A percentile compares a stretch with the other conserved stretches of the same genome.
These are phyloP conservation scores for Junonia oenone DNA, from an alignment of 2,888 invertebrate genomes.

Conservation along the genomic window DNA sequence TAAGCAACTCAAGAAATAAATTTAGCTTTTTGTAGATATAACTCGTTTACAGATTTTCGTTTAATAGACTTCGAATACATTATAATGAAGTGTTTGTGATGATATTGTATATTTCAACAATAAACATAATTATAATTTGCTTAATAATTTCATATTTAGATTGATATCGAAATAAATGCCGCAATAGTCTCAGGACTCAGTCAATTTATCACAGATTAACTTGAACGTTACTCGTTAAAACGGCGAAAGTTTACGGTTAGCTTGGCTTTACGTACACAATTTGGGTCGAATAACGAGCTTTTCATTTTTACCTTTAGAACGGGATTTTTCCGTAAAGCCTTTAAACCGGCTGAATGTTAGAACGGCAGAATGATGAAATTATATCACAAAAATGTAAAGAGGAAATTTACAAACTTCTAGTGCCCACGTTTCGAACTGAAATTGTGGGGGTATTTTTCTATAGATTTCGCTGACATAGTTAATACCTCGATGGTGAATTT, in stretches of 20 bases:
- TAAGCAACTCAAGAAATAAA: neutral
- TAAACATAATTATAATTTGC: too few relatives aligned
- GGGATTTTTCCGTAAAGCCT: constrained; percentile 44
- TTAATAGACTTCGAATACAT: too few relatives aligned
- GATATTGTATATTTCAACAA: too few relatives aligned
- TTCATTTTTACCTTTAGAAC: constrained; percentile 52
- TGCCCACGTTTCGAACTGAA: constrained; percentile 1
- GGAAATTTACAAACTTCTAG: constrained; percentile 36
- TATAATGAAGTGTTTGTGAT: too few relatives aligned
- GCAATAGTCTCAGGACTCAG: constrained; percentile 28
- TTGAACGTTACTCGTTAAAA: constrained; percentile 46
- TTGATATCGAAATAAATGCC: constrained; percentile 8
- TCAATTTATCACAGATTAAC: constrained; percentile 39
- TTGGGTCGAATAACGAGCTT: constrained; percentile 46
- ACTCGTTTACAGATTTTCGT: too few relatives aligned
- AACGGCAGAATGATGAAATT: constrained; percentile 42
- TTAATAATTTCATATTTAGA: too few relatives aligned
- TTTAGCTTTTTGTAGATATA: too few relatives aligned
- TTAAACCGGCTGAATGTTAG: constrained; percentile 39
- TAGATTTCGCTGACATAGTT: neutral
- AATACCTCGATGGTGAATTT: neutral
- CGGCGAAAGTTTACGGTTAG: constrained; percentile 49
- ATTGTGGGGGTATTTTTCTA: neutral
- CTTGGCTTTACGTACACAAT: constrained; percentile 46
- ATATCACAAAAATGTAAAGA: constrained; percentile 38